Percentiles rank a stretch among this genome's conserved stretches.
phyloP scores from a whole-genome alignment of 2,888 invertebrate genomes.

The Trichopria drosophilae region DNA sequence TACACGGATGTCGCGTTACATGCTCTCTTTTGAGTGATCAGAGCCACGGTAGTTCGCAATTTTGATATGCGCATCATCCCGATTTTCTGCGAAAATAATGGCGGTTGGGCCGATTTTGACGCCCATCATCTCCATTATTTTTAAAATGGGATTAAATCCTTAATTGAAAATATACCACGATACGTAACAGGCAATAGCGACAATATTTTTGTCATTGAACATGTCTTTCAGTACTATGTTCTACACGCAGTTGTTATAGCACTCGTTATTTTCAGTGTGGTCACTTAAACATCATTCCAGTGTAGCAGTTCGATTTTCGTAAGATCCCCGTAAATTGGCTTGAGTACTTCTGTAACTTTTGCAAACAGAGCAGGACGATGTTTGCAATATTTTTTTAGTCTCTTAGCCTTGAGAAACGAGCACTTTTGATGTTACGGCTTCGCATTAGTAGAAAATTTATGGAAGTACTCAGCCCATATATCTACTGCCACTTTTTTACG shows the following conservation, averaged over 20 bases:
- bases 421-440: conserved; percentile 31
- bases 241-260: conserved; percentile 32
- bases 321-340: conserved; percentile 25
- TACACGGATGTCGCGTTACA: no score
- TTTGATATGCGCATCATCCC: conserved; percentile 15
- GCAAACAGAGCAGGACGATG: no score
- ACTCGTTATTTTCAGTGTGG: conserved; percentile 33
- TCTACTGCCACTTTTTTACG: conserved; percentile 31
- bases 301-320: conserved; percentile 26
- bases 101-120: conserved; percentile 27
- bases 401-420: conserved; percentile 18
- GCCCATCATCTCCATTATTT: conserved; percentile 33
- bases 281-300: conserved; percentile 32
- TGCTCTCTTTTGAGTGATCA: conserved; percentile 29
- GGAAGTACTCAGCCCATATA: conserved; percentile 34
- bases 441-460: conserved; percentile 32
- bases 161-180: conserved; percentile 33
- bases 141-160: conserved; percentile 30
- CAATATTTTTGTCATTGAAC: conserved; percentile 30
- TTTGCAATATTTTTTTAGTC: conserved; percentile 17
- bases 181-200: conserved; percentile 30
- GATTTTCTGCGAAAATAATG: conserved; percentile 10
- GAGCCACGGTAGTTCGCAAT: conserved; percentile 20
- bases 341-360: no score
- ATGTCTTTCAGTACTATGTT: conserved; percentile 33